Evolutionary conservation across 2,888 invertebrate species (phyloP).

Genomic region (Napeogenes sylphis): DNA sequence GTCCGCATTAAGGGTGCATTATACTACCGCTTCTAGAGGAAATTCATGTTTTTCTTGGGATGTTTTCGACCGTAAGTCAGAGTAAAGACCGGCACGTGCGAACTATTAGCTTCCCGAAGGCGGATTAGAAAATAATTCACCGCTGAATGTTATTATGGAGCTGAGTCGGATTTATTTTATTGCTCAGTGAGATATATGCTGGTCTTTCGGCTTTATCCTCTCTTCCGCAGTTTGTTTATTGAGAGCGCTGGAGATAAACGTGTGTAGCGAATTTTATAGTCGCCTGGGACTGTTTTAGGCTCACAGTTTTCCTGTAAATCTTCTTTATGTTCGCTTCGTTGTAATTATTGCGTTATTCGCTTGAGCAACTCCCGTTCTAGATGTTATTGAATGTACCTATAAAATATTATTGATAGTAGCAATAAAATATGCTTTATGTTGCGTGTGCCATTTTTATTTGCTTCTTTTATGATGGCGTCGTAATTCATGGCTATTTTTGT

Average conservation of each 20-base stretch:
- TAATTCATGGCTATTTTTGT: slow-evolving; percentile 43
- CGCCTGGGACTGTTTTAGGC: slow-evolving; percentile 43
- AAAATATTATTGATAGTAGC: slow-evolving; percentile 71
- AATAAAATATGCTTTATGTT: slow-evolving; percentile 69
- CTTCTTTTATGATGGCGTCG: slow-evolving; percentile 50
- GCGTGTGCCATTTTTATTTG: slow-evolving; percentile 50
- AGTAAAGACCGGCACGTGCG: slow-evolving; percentile 69
- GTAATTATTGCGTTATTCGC: slow-evolving; percentile 74
- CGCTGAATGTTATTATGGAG: slow-evolving; percentile 74
- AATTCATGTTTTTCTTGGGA: slow-evolving; percentile 75
- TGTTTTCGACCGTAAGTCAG: slow-evolving; percentile 70
- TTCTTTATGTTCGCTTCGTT: slow-evolving; percentile 59
- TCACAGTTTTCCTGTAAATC: slow-evolving; percentile 61
- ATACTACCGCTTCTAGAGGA: slow-evolving; percentile 55
- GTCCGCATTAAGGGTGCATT: slow-evolving; percentile 72
- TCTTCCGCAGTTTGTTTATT: slow-evolving; percentile 68
- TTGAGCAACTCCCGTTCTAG: slow-evolving; percentile 59
- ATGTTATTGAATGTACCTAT: slow-evolving; percentile 72
- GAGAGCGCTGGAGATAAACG: slow-evolving; percentile 56
- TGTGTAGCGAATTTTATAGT: slow-evolving; percentile 63
- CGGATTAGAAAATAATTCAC: slow-evolving; percentile 77
- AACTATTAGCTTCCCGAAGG: slow-evolving; percentile 73
- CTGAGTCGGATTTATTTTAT: slow-evolving; percentile 74
- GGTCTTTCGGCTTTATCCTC: slow-evolving; percentile 69
- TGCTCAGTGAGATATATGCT: slow-evolving; percentile 65